These are phyloP conservation scores for Drosophila kikkawai DNA, from an alignment of 1,140 invertebrate species.

Conservation along the genomic window DNA sequence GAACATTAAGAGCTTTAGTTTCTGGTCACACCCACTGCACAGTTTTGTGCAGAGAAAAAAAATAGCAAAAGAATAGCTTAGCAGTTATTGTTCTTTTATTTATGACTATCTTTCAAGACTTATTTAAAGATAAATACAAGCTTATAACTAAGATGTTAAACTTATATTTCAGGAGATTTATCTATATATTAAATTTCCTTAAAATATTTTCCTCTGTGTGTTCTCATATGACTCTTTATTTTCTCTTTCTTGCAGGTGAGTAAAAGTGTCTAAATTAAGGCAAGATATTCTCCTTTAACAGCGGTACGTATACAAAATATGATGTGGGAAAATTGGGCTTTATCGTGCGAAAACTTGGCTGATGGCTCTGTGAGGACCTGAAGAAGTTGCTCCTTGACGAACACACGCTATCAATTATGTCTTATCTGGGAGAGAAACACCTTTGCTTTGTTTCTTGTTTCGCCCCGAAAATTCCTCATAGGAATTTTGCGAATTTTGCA, in stretches of 20 bases:
- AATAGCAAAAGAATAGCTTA: not conserved
- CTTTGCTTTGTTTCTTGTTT: slow-evolving; percentile 22
- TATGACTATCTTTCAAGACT: too few species aligned
- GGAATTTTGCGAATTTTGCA: slow-evolving; percentile 25
- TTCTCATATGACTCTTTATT: slow-evolving; percentile 15
- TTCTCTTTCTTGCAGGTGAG: slow-evolving; percentile 63
- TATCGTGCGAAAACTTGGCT: slow-evolving; percentile 41
- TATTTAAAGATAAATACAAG: not conserved
- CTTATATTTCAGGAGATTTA: not conserved
- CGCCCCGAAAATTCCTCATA: slow-evolving; percentile 15
- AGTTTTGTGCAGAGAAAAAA: slow-evolving; percentile 6
- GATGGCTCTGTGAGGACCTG: slow-evolving; percentile 4
- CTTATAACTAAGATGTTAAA: not conserved
- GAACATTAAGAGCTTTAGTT: slow-evolving; percentile 66
- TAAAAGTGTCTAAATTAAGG: slow-evolving; percentile 48
- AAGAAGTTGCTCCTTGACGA: slow-evolving; percentile 30
- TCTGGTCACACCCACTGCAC: slow-evolving; percentile 36
- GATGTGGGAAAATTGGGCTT: slow-evolving; percentile 22
- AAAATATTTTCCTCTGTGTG: not conserved
- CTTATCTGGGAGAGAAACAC: slow-evolving; percentile 18
- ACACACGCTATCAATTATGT: slow-evolving; percentile 39
- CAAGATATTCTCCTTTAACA: slow-evolving; percentile 29
- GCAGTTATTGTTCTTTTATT: too few species aligned
- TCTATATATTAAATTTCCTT: too few species aligned
- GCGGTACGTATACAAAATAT: slow-evolving; percentile 71